Conservation (phyloP, 2,888 invertebrate species). For the Aspidapion aeneum region DNA sequence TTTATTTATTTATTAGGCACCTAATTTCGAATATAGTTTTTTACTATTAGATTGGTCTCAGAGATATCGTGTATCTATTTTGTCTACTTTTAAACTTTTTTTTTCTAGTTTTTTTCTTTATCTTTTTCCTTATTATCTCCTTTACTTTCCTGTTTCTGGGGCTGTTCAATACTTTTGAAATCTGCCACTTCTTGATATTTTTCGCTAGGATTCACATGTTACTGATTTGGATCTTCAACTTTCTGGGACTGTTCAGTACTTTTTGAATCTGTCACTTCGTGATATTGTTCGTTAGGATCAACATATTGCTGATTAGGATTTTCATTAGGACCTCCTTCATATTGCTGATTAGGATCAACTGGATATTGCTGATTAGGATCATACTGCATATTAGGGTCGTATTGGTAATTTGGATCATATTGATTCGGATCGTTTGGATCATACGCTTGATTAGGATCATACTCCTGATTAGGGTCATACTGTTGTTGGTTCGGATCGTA, state of each 20-base stretch:
- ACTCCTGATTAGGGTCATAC: too few relatives aligned
- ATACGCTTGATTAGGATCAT: slow-evolving; percentile 25
- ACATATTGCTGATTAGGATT: slow-evolving; percentile 17
- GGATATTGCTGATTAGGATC: slow-evolving; percentile 30
- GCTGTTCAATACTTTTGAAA: neutral
- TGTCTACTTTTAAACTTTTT: neutral
- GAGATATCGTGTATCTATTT: too few relatives aligned
- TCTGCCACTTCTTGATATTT: neutral
- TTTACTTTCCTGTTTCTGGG: neutral
- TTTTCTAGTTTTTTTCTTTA: neutral
- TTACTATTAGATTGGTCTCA: too few relatives aligned
- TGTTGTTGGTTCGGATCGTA: too few relatives aligned
- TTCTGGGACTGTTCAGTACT: too few relatives aligned
- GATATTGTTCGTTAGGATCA: slow-evolving; percentile 14
- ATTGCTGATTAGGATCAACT: slow-evolving; percentile 13
- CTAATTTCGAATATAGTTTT: too few relatives aligned
- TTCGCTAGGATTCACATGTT: too few relatives aligned
- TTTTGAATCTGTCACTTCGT: too few relatives aligned
- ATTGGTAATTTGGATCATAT: slow-evolving; percentile 27
- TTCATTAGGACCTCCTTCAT: slow-evolving; percentile 21
- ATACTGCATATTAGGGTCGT: slow-evolving; percentile 41
- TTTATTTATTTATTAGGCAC: too few relatives aligned
- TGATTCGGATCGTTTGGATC: slow-evolving; percentile 21
- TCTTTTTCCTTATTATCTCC: neutral
- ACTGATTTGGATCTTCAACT: too few relatives aligned